Conservation (phyloP, 2,113 vertebrate species). For the Xiphorhynchus elegans region DNA sequence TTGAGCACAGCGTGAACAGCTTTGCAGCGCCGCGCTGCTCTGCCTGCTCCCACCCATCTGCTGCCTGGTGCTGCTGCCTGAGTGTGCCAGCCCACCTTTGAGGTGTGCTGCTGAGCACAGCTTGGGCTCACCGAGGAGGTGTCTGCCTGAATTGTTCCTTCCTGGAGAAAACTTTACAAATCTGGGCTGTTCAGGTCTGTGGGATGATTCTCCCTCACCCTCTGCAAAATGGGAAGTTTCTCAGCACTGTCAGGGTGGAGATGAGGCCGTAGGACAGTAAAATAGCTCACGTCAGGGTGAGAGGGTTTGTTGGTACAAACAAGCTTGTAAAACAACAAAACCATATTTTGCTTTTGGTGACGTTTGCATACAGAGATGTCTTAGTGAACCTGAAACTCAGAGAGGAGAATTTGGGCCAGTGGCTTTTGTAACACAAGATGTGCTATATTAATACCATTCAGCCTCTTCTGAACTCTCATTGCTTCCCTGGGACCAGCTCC, state of each 20-base stretch:
- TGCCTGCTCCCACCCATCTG: constrained; percentile 7
- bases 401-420: constrained; percentile 35
- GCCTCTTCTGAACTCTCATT: background rate
- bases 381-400: background rate
- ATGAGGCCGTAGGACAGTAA: background rate
- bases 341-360: background rate
- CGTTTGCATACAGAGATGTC: background rate
- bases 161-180: background rate
- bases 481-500: background rate
- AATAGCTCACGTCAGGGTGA: background rate
- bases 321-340: background rate
- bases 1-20: background rate
- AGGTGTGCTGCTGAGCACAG: background rate
- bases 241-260: background rate
- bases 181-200: background rate
- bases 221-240: background rate
- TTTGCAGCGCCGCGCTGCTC: constrained; percentile 10
- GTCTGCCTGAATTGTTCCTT: background rate
- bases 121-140: background rate
- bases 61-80: background rate
- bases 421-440: background rate
- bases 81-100: background rate
- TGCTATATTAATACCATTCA: background rate
- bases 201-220: background rate
- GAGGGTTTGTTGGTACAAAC: background rate